Percentiles rank a stretch among this genome's conserved stretches.
These are phyloP conservation scores for Condylura cristata DNA, from an alignment of 2,113 vertebrate genomes.

Conservation along the genomic window DNA sequence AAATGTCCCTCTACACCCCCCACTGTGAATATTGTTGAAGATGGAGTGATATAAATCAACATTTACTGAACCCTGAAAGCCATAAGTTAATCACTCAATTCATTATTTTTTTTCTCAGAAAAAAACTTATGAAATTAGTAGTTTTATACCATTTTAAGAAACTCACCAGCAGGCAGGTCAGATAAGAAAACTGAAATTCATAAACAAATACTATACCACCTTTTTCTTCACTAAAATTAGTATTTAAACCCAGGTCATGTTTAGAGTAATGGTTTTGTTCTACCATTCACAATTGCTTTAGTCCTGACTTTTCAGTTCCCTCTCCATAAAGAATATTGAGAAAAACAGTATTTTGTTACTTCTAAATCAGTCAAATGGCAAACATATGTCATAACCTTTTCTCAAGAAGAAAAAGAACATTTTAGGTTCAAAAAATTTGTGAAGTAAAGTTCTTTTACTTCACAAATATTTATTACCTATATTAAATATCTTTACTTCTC, in stretches of 20 bases:
- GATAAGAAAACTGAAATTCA: not conserved
- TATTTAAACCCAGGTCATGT: not conserved
- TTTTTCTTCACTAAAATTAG: not conserved
- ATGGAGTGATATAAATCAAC: not conserved
- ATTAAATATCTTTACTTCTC: conserved; percentile 71
- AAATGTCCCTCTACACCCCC: too few species aligned
- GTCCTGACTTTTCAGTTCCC: not conserved
- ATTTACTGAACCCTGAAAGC: not conserved
- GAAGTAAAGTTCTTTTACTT: conserved; percentile 74
- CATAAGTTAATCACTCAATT: not conserved
- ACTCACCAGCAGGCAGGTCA: too few species aligned
- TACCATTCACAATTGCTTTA: not conserved
- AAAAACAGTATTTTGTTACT: not conserved
- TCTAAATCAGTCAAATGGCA: conserved; percentile 24
- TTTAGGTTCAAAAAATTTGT: conserved; percentile 74
- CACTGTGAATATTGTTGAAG: not conserved
- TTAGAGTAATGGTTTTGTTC: not conserved
- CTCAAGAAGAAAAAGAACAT: conserved; percentile 72
- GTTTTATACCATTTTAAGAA: conserved; percentile 21
- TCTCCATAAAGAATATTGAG: not conserved
- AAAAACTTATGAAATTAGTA: not conserved
- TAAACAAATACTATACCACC: not conserved
- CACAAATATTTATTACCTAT: conserved; percentile 66
- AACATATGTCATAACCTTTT: conserved; percentile 65
- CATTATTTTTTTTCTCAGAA: not conserved